phyloP scores from a whole-genome alignment of 2,113 vertebrate species.

The Bombycilla garrulus region DNA sequence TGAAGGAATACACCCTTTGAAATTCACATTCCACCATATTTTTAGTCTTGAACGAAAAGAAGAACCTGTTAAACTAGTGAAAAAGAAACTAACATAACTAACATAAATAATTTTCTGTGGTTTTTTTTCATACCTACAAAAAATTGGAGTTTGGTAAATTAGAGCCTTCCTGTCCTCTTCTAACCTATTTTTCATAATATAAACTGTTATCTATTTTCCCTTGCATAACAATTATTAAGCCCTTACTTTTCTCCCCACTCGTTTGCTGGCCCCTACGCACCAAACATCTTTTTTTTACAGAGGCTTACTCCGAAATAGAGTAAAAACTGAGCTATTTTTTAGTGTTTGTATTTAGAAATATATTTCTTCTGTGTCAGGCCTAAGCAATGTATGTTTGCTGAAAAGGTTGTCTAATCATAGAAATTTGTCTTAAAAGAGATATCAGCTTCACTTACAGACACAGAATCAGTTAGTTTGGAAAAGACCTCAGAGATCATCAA shows the following conservation, averaged over 20 bases:
- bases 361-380: not conserved
- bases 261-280: not conserved
- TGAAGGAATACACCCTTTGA: not conserved
- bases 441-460: not conserved
- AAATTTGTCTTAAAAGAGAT: not conserved
- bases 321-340: not conserved
- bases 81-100: not conserved
- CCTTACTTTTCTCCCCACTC: not conserved
- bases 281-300: not conserved
- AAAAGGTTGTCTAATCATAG: not conserved
- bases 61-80: not conserved
- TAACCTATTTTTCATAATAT: not conserved
- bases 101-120: not conserved
- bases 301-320: not conserved
- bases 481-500: not conserved
- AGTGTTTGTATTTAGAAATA: not conserved
- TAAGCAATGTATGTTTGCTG: not conserved
- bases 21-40: not conserved
- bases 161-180: not conserved
- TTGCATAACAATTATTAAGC: not conserved
- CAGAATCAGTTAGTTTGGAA: not conserved
- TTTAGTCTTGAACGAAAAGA: not conserved
- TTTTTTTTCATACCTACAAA: rapidly evolving
- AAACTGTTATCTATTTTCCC: not conserved
- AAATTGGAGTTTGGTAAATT: not conserved